These are phyloP conservation scores for Melanotaenia trifasciata DNA, from an alignment of 2,797 vertebrate genomes.

Conservation along the genomic window DNA sequence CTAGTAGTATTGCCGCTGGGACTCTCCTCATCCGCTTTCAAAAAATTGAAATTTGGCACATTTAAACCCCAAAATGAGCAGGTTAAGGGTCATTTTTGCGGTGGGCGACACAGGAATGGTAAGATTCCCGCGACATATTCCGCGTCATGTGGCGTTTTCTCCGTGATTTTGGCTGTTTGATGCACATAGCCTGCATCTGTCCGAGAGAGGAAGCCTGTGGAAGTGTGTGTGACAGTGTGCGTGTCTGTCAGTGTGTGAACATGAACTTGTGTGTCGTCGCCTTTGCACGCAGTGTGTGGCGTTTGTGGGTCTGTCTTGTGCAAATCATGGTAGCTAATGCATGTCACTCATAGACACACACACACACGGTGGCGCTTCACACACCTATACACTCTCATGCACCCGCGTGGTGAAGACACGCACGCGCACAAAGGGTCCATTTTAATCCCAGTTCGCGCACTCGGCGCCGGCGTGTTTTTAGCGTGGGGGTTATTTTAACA, in stretches of 20 bases:
- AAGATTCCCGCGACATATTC: constrained; percentile 76
- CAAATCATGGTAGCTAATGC: constrained; percentile 31
- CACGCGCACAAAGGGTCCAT: constrained; percentile 59
- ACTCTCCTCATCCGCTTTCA: constrained; percentile 85
- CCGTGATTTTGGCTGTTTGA: constrained; percentile 71
- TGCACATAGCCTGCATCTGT: constrained; percentile 64
- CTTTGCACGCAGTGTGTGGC: constrained; percentile 50
- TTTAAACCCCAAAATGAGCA: constrained; percentile 68
- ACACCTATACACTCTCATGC: neutral
- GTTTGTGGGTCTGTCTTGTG: constrained; percentile 34
- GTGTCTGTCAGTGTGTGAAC: constrained; percentile 48
- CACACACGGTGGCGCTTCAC: constrained; percentile 9
- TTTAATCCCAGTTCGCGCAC: constrained; percentile 52
- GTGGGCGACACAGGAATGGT: constrained; percentile 81
- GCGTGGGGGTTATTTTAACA: constrained; percentile 23
- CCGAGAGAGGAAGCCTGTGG: constrained; percentile 50
- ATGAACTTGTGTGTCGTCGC: constrained; percentile 64
- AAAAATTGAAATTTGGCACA: constrained; percentile 78
- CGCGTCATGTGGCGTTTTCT: constrained; percentile 58
- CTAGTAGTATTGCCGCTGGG: constrained; percentile 84
- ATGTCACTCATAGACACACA: constrained; percentile 28
- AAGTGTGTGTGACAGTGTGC: constrained; percentile 17
- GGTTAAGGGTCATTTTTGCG: constrained; percentile 48
- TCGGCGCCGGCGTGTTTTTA: constrained; percentile 40
- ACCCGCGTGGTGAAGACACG: neutral